phyloP scores from a whole-genome alignment of 1,140 invertebrate genomes.

The Penaeus indicus region DNA sequence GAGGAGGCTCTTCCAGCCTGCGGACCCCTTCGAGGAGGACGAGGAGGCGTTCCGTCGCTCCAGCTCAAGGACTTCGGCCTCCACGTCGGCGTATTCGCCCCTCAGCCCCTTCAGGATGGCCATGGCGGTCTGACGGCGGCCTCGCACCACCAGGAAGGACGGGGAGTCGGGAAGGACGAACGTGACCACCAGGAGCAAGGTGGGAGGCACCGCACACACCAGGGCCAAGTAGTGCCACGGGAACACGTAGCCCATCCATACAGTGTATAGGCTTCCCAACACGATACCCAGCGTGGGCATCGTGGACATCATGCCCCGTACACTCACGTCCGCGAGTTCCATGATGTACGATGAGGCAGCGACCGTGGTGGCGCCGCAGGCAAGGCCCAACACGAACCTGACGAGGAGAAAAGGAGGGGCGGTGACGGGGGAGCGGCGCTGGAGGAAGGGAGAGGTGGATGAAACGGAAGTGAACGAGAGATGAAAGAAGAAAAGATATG shows the following conservation, averaged over 20 bases:
- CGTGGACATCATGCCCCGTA: conserved; percentile 36
- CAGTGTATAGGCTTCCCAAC: conserved; percentile 39
- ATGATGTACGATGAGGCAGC: conserved; percentile 14
- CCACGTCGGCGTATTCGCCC: conserved; percentile 34
- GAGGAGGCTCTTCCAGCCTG: conserved; percentile 28
- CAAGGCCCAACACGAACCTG: conserved; percentile 39
- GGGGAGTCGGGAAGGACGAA: conserved; percentile 39
- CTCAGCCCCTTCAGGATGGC: conserved; percentile 15
- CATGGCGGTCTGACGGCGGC: background rate
- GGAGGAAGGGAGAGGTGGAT: too few relatives aligned
- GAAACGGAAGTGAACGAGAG: background rate
- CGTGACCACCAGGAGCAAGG: background rate
- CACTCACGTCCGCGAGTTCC: conserved; percentile 37
- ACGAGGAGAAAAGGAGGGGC: background rate
- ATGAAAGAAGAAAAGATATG: too few relatives aligned
- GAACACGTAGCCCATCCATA: conserved; percentile 20
- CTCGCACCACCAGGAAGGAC: conserved; percentile 20
- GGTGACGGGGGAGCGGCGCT: background rate
- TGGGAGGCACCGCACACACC: conserved; percentile 33
- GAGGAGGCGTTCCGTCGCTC: background rate
- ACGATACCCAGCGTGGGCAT: conserved; percentile 27
- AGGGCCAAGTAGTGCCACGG: conserved; percentile 41
- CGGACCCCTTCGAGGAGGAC: background rate
- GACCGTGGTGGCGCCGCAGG: conserved; percentile 9
- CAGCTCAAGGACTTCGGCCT: conserved; percentile 23